phyloP scores from a whole-genome alignment of 2,888 invertebrate species.

The Volucella bombylans region DNA sequence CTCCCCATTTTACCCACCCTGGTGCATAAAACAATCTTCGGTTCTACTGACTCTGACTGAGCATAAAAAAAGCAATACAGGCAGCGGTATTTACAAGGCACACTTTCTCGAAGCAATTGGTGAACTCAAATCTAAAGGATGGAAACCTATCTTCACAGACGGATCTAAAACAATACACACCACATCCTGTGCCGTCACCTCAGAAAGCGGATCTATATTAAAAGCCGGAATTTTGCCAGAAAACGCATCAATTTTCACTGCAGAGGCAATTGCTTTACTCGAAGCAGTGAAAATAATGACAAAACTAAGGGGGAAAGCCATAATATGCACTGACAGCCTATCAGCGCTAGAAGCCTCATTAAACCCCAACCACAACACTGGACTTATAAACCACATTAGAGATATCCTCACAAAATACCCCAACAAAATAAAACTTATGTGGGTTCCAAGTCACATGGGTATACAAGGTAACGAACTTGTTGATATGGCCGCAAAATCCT shows the following conservation, averaged over 20 bases:
- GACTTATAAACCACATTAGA: neutral
- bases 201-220: neutral
- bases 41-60: neutral
- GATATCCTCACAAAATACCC: neutral
- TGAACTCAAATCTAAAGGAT: neutral
- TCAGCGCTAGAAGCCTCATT: neutral
- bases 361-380: slow-evolving; percentile 1
- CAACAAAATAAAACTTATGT: too few relatives aligned
- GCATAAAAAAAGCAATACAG: neutral
- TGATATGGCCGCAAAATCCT: slow-evolving; percentile 16
- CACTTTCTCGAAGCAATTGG: neutral
- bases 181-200: neutral
- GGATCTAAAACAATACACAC: neutral
- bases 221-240: neutral
- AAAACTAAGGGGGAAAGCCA: neutral
- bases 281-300: neutral
- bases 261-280: neutral
- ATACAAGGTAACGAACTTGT: neutral
- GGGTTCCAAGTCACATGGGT: too few relatives aligned
- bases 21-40: slow-evolving; percentile 6
- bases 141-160: neutral
- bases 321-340: slow-evolving; percentile 3
- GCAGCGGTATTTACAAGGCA: neutral
- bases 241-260: neutral
- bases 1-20: neutral